These are phyloP conservation scores for Drosophila leontia DNA, from an alignment of 1,140 invertebrate genomes.

Conservation along the genomic window DNA sequence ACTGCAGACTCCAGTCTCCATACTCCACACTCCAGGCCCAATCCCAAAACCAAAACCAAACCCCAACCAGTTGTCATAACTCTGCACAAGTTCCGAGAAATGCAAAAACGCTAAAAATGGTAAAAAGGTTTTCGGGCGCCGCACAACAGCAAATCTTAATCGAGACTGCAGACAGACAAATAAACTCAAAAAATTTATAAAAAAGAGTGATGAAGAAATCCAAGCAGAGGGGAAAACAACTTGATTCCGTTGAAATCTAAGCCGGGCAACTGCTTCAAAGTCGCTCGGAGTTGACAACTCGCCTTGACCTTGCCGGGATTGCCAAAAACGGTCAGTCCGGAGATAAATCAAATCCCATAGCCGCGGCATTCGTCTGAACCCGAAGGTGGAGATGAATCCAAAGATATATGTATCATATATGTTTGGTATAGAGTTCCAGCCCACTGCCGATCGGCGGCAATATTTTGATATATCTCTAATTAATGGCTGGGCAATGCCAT, in stretches of 20 bases:
- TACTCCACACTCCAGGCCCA: neutral
- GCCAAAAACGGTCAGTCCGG: slow-evolving; percentile 69
- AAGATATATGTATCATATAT: slow-evolving; percentile 4
- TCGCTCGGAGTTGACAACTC: slow-evolving; percentile 65
- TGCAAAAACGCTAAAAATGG: slow-evolving; percentile 53
- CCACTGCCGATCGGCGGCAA: slow-evolving; percentile 40
- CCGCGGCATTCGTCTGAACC: slow-evolving; percentile 39
- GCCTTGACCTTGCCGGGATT: slow-evolving; percentile 73
- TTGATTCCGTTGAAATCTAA: slow-evolving; percentile 74
- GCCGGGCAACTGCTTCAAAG: slow-evolving; percentile 51
- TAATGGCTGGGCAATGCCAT: slow-evolving; percentile 59
- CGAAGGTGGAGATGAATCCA: slow-evolving; percentile 39
- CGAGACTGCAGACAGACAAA: slow-evolving; percentile 71
- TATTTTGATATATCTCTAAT: slow-evolving; percentile 79
- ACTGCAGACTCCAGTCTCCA: neutral
- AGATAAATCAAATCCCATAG: slow-evolving; percentile 68
- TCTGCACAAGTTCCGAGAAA: slow-evolving; percentile 67
- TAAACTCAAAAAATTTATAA: slow-evolving; percentile 2
- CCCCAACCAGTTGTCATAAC: slow-evolving; percentile 70
- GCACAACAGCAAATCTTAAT: slow-evolving; percentile 55
- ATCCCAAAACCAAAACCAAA: slow-evolving; percentile 1
- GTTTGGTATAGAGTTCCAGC: slow-evolving; percentile 2
- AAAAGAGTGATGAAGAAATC: slow-evolving; percentile 14
- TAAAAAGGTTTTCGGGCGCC: slow-evolving; percentile 66
- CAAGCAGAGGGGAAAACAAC: slow-evolving; percentile 21